These are phyloP conservation scores for Cheilinus undulatus DNA, from an alignment of 2,113 vertebrate genomes.

Conservation along the genomic window DNA sequence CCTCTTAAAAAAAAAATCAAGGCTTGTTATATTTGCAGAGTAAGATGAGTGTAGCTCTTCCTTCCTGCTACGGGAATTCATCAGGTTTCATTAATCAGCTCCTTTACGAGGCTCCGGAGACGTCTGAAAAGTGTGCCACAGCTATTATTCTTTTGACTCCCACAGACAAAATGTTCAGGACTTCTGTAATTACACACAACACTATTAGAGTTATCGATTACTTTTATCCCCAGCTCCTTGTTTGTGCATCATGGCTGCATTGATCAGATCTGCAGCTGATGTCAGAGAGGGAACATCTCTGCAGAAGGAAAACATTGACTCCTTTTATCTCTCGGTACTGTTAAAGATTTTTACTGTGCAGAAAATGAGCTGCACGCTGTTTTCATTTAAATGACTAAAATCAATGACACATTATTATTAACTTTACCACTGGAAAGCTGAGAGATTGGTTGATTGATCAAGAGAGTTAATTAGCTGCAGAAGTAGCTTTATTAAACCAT, in stretches of 20 bases:
- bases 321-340: not conserved
- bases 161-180: not conserved
- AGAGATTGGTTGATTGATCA: not conserved
- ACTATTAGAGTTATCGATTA: conserved; percentile 54
- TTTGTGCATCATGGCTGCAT: conserved; percentile 16
- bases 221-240: conserved; percentile 28
- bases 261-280: conserved; percentile 25
- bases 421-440: not conserved
- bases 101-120: conserved; percentile 14
- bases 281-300: not conserved
- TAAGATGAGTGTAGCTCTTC: conserved; percentile 10
- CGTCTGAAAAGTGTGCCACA: conserved; percentile 18
- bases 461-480: not conserved
- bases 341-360: conserved; percentile 32
- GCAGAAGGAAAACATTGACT: conserved; percentile 1
- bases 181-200: conserved; percentile 42
- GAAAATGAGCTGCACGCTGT: not conserved
- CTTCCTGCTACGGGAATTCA: conserved; percentile 25
- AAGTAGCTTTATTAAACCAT: too few relatives aligned
- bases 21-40: conserved; percentile 37
- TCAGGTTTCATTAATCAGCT: conserved; percentile 55
- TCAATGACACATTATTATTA: conserved; percentile 3
- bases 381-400: not conserved
- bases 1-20: conserved; percentile 13
- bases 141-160: conserved; percentile 29